phyloP scores from a whole-genome alignment of 1,140 invertebrate genomes.

The Drosophila neocordata region DNA sequence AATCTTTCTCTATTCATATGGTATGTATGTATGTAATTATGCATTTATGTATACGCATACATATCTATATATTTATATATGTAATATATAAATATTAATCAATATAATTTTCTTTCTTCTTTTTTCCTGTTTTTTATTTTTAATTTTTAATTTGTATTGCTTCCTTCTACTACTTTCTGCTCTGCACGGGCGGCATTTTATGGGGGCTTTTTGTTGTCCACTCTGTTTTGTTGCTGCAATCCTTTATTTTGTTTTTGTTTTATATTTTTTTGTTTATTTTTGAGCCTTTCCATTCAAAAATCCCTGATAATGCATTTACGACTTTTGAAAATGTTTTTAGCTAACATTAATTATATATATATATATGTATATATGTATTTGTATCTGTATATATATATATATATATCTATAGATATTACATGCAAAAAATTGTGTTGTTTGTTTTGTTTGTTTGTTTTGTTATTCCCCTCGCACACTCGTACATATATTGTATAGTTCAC shows the following conservation, averaged over 20 bases:
- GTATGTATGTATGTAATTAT: slow-evolving; percentile 14
- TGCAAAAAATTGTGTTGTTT: slow-evolving; percentile 8
- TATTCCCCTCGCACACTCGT: not conserved
- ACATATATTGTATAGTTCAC: slow-evolving; percentile 30
- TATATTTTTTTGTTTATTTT: slow-evolving; percentile 1
- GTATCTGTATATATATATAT: slow-evolving; percentile 8
- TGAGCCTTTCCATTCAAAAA: slow-evolving; percentile 55
- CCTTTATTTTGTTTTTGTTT: not conserved
- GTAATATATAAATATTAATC: slow-evolving; percentile 7
- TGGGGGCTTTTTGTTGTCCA: slow-evolving; percentile 29
- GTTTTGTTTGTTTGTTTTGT: not conserved
- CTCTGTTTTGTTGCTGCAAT: no score
- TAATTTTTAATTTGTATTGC: slow-evolving; percentile 53
- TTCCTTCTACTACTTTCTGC: slow-evolving; percentile 43
- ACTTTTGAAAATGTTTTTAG: slow-evolving; percentile 28
- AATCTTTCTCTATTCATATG: slow-evolving; percentile 6
- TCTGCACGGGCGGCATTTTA: slow-evolving; percentile 63
- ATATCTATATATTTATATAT: slow-evolving; percentile 20
- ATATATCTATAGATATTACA: slow-evolving; percentile 22
- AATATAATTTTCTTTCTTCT: not conserved
- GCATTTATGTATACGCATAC: slow-evolving; percentile 10
- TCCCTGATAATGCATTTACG: slow-evolving; percentile 66
- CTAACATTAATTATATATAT: slow-evolving; percentile 22
- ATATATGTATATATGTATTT: slow-evolving; percentile 19
- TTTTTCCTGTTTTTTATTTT: not conserved